phyloP scores from a whole-genome alignment of 2,113 vertebrate genomes.

The Ranitomeya imitator region DNA sequence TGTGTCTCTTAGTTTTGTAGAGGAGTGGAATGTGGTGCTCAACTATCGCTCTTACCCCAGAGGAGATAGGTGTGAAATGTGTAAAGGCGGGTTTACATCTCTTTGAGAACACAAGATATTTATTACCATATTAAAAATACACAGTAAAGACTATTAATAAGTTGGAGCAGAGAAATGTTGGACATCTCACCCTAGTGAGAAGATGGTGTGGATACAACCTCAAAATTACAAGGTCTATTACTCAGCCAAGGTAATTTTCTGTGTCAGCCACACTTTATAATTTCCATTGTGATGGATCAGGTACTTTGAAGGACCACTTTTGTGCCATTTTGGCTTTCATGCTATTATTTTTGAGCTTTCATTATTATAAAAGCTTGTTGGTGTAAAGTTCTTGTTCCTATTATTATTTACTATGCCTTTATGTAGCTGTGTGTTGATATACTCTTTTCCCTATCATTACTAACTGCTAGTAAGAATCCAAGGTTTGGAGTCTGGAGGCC shows the following conservation, averaged over 20 bases:
- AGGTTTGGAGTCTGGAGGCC: conserved; percentile 18
- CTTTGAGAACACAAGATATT: background rate
- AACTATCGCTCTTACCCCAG: background rate
- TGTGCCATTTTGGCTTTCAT: no score
- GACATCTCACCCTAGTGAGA: background rate
- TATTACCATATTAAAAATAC: background rate
- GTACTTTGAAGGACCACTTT: no score
- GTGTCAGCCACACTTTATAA: no score
- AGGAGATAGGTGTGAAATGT: background rate
- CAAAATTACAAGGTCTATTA: background rate
- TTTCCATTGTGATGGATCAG: no score
- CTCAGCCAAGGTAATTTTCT: no score
- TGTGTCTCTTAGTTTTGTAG: background rate
- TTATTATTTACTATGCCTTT: background rate
- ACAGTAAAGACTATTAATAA: background rate
- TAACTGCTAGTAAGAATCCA: background rate
- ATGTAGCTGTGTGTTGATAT: background rate
- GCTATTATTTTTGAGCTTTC: no score
- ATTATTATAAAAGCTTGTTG: background rate
- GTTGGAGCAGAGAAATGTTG: background rate
- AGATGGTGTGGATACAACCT: background rate
- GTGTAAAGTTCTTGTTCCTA: background rate
- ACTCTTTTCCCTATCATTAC: background rate
- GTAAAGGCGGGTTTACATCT: background rate
- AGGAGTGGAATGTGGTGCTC: background rate